phyloP scores from a whole-genome alignment of 2,797 vertebrate genomes.

The Aulostomus chinensis region DNA sequence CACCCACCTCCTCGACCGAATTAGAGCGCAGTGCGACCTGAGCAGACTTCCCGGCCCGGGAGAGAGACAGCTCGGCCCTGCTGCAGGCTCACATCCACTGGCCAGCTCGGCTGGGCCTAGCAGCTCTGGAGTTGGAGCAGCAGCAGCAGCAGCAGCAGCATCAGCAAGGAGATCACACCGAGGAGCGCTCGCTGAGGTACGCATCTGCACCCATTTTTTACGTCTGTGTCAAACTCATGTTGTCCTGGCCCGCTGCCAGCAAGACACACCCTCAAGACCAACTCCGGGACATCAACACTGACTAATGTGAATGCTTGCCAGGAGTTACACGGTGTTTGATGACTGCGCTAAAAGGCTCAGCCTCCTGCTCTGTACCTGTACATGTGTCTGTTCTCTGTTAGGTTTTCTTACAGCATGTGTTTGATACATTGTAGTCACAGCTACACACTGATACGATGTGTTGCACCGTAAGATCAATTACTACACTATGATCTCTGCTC shows the following conservation, averaged over 20 bases:
- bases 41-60: slow-evolving; percentile 61
- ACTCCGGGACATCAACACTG: slow-evolving; percentile 15
- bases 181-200: slow-evolving; percentile 84
- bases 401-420: no score
- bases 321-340: slow-evolving; percentile 18
- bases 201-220: slow-evolving; percentile 15
- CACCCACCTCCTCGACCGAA: slow-evolving; percentile 87
- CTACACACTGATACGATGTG: not conserved
- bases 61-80: slow-evolving; percentile 53
- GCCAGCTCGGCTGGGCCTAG: slow-evolving; percentile 46
- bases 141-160: slow-evolving; percentile 42
- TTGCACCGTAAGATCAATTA: no score
- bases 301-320: slow-evolving; percentile 4
- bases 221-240: slow-evolving; percentile 12
- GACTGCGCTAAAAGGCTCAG: slow-evolving; percentile 16
- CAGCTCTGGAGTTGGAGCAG: slow-evolving; percentile 35
- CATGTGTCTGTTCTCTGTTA: not conserved
- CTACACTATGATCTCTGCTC: slow-evolving; percentile 11
- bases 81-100: slow-evolving; percentile 39
- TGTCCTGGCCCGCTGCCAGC: slow-evolving; percentile 42
- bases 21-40: slow-evolving; percentile 87
- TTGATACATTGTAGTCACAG: no score
- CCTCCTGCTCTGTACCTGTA: not conserved
- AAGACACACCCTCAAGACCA: slow-evolving; percentile 63
- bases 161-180: slow-evolving; percentile 43